Conservation (phyloP, 1,140 invertebrate species). For the Musca vetustissima region DNA sequence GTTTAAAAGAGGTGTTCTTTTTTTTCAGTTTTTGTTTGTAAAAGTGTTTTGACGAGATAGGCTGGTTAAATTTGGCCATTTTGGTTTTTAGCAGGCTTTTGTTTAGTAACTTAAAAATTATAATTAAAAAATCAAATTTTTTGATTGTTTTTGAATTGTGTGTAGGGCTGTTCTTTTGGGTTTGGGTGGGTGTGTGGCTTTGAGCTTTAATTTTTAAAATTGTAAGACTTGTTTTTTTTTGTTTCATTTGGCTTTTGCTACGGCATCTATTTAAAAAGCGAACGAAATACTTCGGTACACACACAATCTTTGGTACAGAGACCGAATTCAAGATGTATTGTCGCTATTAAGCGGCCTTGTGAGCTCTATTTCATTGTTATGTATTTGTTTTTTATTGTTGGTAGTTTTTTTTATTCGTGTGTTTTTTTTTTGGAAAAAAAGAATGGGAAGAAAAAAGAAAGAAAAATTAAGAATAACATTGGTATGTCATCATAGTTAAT, state of each 20-base stretch:
- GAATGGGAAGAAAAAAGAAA: constrained; percentile 28
- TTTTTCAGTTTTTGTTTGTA: constrained; percentile 44
- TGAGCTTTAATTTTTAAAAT: too few species aligned
- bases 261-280: constrained; percentile 52
- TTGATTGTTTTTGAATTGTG: too few species aligned
- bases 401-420: not conserved
- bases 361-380: constrained; percentile 37
- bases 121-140: not conserved
- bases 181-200: constrained; percentile 6
- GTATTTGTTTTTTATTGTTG: too few species aligned
- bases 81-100: too few species aligned
- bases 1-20: too few species aligned
- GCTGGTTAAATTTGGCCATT: too few species aligned
- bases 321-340: constrained; percentile 54
- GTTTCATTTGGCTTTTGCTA: constrained; percentile 20
- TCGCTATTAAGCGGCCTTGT: constrained; percentile 53
- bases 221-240: not conserved
- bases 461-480: constrained; percentile 20
- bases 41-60: constrained; percentile 17
- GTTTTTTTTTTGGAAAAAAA: too few species aligned
- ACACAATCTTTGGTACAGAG: constrained; percentile 55
- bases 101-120: too few species aligned
- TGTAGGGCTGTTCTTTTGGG: constrained; percentile 17
- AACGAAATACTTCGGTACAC: constrained; percentile 55
- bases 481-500: too few species aligned